Conservation (phyloP, 1,140 invertebrate species). For the Drosophila azteca region DNA sequence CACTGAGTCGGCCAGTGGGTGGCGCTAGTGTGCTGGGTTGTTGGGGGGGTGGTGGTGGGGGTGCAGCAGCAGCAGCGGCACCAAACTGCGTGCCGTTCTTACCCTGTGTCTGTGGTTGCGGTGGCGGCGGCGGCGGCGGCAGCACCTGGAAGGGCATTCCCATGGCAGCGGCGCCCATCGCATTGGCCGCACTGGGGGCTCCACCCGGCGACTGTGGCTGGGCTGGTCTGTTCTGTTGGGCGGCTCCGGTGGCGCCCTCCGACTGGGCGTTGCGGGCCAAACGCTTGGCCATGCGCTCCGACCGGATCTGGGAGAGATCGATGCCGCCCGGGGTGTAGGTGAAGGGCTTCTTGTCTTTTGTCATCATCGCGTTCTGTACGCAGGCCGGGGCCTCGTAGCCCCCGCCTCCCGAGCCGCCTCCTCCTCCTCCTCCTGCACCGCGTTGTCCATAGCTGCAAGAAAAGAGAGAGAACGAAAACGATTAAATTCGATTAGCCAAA, state of each 20-base stretch:
- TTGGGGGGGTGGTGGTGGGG: constrained; percentile 86
- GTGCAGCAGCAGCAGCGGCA: constrained; percentile 62
- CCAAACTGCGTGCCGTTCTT: constrained; percentile 69
- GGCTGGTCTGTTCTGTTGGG: constrained; percentile 80
- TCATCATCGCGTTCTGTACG: constrained; percentile 96
- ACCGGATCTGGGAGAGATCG: constrained; percentile 94
- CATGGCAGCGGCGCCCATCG: constrained; percentile 82
- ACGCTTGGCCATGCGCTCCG: constrained; percentile 93
- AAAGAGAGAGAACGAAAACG: background rate
- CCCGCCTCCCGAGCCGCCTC: constrained; percentile 59
- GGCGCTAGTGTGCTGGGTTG: constrained; percentile 83
- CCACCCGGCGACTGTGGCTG: constrained; percentile 75
- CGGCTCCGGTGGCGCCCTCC: constrained; percentile 84
- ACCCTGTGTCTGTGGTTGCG: constrained; percentile 78
- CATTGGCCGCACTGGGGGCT: constrained; percentile 54
- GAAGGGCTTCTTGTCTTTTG: constrained; percentile 97
- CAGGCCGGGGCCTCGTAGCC: constrained; percentile 91
- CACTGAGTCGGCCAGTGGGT: constrained; percentile 69
- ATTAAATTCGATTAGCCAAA: background rate
- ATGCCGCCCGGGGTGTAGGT: constrained; percentile 96
- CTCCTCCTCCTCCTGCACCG: constrained; percentile 67
- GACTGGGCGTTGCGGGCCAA: constrained; percentile 85
- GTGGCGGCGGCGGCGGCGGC: constrained; percentile 86
- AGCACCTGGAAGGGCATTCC: constrained; percentile 89
- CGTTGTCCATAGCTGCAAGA: constrained; percentile 73